Base-by-base conservation (phyloP, 92 coral and sea anemone species). In the Epizoanthus illoricatus region DNA sequence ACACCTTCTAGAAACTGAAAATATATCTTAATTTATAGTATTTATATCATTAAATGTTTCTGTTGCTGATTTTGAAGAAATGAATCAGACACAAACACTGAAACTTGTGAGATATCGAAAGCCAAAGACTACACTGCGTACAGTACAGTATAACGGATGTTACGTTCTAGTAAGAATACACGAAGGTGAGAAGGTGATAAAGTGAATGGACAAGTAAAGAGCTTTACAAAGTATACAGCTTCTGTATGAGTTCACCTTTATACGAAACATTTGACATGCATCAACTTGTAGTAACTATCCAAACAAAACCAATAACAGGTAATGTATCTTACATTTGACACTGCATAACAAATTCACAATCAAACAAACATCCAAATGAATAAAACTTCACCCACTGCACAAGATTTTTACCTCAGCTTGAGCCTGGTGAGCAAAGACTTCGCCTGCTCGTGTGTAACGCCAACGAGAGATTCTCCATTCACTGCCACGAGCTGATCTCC, bases 381-480 rank as follows among this genome's bases (percentile, higher is more conserved):
- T 19, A 9, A 13, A 13, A 42, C 17, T 16, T 5, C 33, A 19
- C 20, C 28, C 55, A 9, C 7, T 16, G n/a, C 16, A 61, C 36
- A 54, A 2, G 12, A 15, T 5, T 54, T 82, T 80, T 72, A 93
- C 97, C 94, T 86, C 66, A 97, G 90, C 71, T 97, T 97, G 3
- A 97, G 86, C 5, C 97, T 88, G 5, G 98, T 93, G 15, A 97
- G 89, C n/a, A 93, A 85, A 62, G 97, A 90, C 90, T 97, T 97
- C 15, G 99, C 99, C 80, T 93, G 98, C 71, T 97, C 99, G 71
- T 93, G 98, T n/a, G 99, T 96, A 3, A 96, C 94, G 56, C 97
- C 95, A 42, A 96, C 92, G n/a, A 93, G 92, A 11, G 99, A 89
- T 66, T 93, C 98, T 15, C 97, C 99, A 90, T 91, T 92, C 3